Percentiles rank a stretch among this genome's conserved stretches.
phyloP scores from a whole-genome alignment of 2,797 vertebrate species.

The Chromis chromis region DNA sequence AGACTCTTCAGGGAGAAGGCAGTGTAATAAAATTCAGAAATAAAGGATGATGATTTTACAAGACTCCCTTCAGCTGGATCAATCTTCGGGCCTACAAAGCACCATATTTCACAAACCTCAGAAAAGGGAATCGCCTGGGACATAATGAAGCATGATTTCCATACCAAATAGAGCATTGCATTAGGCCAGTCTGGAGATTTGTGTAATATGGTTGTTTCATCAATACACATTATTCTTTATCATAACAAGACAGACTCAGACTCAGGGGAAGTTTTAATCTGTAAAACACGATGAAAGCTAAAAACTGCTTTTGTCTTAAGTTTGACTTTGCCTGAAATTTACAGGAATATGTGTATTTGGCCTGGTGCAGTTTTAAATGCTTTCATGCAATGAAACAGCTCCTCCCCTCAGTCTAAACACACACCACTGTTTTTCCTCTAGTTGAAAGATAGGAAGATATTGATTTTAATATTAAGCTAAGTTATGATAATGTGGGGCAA shows the following conservation, averaged over 20 bases:
- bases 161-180: slow-evolving; percentile 7
- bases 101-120: slow-evolving; percentile 56
- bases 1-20: slow-evolving; percentile 22
- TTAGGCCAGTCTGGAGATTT: slow-evolving; percentile 40
- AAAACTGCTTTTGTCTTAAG: not conserved
- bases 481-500: slow-evolving; percentile 19
- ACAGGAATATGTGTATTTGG: slow-evolving; percentile 1
- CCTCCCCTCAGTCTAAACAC: slow-evolving; percentile 19
- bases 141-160: slow-evolving; percentile 16
- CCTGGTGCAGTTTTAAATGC: not conserved
- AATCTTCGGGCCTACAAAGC: slow-evolving; percentile 35
- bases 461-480: not conserved
- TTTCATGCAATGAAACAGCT: not conserved
- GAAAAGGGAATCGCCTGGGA: not conserved
- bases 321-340: not conserved
- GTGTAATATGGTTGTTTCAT: slow-evolving; percentile 47
- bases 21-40: slow-evolving; percentile 25
- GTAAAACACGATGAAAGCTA: slow-evolving; percentile 31
- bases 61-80: slow-evolving; percentile 43
- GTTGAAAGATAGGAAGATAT: slow-evolving; percentile 13
- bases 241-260: slow-evolving; percentile 24
- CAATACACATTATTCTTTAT: slow-evolving; percentile 3
- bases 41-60: slow-evolving; percentile 31
- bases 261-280: slow-evolving; percentile 51
- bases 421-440: slow-evolving; percentile 13